phyloP scores from a whole-genome alignment of 2,113 vertebrate genomes.

The Melanostigma gelatinosum region DNA sequence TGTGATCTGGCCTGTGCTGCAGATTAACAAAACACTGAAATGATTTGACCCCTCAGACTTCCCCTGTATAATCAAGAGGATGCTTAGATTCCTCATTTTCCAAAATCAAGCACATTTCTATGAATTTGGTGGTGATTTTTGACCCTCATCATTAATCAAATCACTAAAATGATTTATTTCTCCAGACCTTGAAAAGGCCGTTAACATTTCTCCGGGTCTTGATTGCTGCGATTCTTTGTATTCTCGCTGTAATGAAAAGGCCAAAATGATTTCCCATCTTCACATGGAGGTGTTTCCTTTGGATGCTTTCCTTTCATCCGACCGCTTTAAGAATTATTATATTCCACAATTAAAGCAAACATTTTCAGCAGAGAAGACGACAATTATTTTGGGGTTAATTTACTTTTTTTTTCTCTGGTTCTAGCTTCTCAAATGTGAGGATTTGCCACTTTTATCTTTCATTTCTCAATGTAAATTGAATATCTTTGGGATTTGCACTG shows the following conservation, averaged over 20 bases:
- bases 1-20: not conserved
- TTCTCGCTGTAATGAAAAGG: not conserved
- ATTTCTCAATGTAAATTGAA: not conserved
- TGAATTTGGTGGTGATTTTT: not conserved
- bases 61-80: not conserved
- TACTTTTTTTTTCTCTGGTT: not conserved
- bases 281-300: not conserved
- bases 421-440: not conserved
- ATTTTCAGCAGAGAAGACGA: too few relatives aligned
- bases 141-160: slow-evolving; percentile 3
- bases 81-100: not conserved
- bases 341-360: not conserved
- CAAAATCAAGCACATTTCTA: not conserved
- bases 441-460: not conserved
- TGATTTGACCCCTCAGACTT: not conserved
- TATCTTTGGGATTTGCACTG: not conserved
- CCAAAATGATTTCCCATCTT: not conserved
- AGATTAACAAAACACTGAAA: not conserved
- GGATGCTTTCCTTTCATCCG: not conserved
- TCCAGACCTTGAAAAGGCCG: not conserved
- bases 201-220: not conserved
- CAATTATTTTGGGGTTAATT: not conserved
- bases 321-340: not conserved
- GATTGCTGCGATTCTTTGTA: not conserved
- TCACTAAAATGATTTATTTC: not conserved